A percentile compares a stretch with the other conserved stretches of the same genome.
Conservation (phyloP, 2,888 invertebrate species). For the Pimpla rufipes region DNA sequence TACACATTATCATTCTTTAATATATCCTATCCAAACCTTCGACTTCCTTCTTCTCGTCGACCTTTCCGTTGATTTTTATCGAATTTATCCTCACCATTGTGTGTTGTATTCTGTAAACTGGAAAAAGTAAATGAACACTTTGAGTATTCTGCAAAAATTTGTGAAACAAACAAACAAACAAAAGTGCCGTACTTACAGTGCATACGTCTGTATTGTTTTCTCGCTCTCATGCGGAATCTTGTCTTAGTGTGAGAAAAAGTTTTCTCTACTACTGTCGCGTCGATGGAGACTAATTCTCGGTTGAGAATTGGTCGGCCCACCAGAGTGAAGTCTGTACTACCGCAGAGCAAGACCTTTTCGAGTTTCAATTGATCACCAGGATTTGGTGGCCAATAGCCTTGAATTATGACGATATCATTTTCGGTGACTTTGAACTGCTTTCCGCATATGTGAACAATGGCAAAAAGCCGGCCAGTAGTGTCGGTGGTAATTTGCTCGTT, state of each 20-base stretch:
- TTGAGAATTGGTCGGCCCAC: constrained; percentile 93
- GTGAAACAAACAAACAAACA: too few relatives aligned
- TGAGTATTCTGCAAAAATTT: constrained; percentile 19
- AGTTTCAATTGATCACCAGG: constrained; percentile 92
- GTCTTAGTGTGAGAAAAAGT: constrained; percentile 93
- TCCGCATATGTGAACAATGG: constrained; percentile 92
- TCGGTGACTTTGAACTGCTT: constrained; percentile 94
- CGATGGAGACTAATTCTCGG: constrained; percentile 90
- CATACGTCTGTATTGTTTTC: constrained; percentile 92
- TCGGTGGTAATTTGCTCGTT: constrained; percentile 88
- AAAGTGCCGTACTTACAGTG: constrained; percentile 88
- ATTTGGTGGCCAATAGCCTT: constrained; percentile 94
- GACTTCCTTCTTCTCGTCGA: constrained; percentile 86
- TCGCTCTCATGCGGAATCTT: constrained; percentile 91
- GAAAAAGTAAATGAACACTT: constrained; percentile 71
- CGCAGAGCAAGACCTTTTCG: constrained; percentile 94
- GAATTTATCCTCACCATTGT: constrained; percentile 92
- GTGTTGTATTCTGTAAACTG: constrained; percentile 89
- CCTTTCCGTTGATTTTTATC: constrained; percentile 88
- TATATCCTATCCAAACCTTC: constrained; percentile 84
- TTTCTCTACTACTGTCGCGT: constrained; percentile 94
- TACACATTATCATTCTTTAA: constrained; percentile 69
- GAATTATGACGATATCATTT: constrained; percentile 93
- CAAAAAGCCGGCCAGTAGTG: constrained; percentile 90
- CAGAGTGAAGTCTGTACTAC: constrained; percentile 92